phyloP scores from a whole-genome alignment of 2,113 vertebrate species.

The Microtus pennsylvanicus region DNA sequence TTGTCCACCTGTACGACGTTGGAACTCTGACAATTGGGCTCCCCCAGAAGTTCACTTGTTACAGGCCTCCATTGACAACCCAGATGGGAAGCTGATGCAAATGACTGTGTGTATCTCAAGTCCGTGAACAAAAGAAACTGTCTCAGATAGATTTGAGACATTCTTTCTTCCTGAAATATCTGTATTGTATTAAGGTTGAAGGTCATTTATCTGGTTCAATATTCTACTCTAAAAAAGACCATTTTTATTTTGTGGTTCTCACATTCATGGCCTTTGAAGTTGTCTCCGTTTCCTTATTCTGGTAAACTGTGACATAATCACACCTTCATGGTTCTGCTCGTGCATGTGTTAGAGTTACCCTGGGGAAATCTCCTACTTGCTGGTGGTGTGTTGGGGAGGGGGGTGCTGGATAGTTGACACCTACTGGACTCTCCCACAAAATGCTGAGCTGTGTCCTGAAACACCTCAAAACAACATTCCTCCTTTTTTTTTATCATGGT shows the following conservation, averaged over 20 bases:
- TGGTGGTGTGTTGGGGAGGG: too few species aligned
- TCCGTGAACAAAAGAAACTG: background rate
- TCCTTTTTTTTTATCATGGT: too few species aligned
- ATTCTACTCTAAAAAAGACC: background rate
- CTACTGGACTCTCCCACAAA: accelerated
- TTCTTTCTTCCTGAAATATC: background rate
- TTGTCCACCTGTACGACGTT: background rate
- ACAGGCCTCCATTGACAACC: too few species aligned
- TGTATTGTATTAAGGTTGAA: background rate
- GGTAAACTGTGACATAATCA: accelerated
- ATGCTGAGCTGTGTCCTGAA: background rate
- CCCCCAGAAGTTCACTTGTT: background rate
- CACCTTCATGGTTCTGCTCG: accelerated
- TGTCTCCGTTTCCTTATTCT: background rate
- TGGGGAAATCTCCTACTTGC: accelerated
- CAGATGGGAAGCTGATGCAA: background rate
- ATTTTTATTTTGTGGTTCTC: background rate
- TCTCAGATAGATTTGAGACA: background rate
- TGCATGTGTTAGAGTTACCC: accelerated
- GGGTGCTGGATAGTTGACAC: accelerated
- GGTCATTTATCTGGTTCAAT: background rate
- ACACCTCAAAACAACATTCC: accelerated
- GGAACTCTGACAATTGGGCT: too few species aligned
- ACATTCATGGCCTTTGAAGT: background rate
- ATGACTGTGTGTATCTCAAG: too few species aligned